Conservation (phyloP, 2,888 invertebrate genomes). For the Ochlodes sylvanus region DNA sequence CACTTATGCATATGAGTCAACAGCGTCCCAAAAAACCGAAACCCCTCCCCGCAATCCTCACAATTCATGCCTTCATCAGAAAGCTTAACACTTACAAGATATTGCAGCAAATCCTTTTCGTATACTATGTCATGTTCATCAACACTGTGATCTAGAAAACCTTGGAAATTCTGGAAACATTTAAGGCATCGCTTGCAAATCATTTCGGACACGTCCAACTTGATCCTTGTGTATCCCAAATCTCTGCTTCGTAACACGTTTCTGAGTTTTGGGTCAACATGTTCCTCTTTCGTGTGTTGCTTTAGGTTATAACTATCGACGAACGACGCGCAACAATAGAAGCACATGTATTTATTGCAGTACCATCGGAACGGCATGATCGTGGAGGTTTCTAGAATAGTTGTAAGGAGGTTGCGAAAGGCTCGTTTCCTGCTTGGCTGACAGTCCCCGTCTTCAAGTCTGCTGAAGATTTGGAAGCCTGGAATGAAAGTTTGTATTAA, state of each 20-base stretch:
- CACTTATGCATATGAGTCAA: constrained; percentile 56
- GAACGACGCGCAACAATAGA: constrained; percentile 52
- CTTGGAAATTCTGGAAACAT: constrained; percentile 48
- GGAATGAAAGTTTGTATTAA: constrained; percentile 25
- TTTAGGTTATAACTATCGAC: constrained; percentile 48
- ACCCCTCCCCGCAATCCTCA: constrained; percentile 57
- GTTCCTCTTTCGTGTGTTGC: constrained; percentile 52
- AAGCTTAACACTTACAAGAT: constrained; percentile 54
- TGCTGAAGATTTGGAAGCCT: constrained; percentile 36
- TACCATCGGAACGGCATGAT: constrained; percentile 56
- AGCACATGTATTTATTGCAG: constrained; percentile 55
- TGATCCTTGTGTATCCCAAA: constrained; percentile 49
- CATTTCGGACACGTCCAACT: constrained; percentile 58
- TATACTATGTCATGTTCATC: constrained; percentile 48
- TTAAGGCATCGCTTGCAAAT: constrained; percentile 56
- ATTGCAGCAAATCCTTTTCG: constrained; percentile 44
- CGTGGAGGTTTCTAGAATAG: constrained; percentile 53
- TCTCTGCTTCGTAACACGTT: constrained; percentile 46
- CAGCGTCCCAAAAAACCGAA: constrained; percentile 59
- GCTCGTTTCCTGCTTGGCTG: constrained; percentile 43
- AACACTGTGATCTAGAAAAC: constrained; percentile 52
- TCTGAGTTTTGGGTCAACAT: constrained; percentile 50
- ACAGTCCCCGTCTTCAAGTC: constrained; percentile 36
- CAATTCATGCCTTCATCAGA: constrained; percentile 58
- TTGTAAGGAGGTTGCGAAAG: constrained; percentile 46